Base-by-base conservation (phyloP, 2,888 invertebrate genomes). In the Chrysodeixis includens region DNA sequence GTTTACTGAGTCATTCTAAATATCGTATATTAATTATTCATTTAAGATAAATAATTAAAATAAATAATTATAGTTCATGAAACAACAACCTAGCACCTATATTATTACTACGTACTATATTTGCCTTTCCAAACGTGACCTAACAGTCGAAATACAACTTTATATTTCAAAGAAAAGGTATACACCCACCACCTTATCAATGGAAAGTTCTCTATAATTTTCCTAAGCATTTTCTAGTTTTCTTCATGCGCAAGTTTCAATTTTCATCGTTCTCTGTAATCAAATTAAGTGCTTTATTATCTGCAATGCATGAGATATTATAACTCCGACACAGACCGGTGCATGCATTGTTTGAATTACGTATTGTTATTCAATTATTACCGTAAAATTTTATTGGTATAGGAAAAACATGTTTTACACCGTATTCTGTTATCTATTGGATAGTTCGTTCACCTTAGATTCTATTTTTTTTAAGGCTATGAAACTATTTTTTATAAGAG, bases 151-250 rank as follows among this genome's bases (percentile, higher is more conserved):
- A 49, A 49, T 8, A 20, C 20, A 49, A 20, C 18, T 20, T 20
- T 20, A 12, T 49, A 49, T 49, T 18, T 49, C 12, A 18, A 18
- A 14, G 9, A 9, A n/a, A 5, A n/a, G 16, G 16, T 44, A 44
- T n/a, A n/a, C n/a, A n/a, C 6, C 5, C 46, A 30, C 16, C 44
- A 9, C 44, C 7, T 30, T 46, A 40, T 53, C 9, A 58, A 52
- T 46, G n/a, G 30, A 52, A 51, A 58, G 30, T 62, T 56, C 56
- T 52, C 64, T 58, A 52, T 52, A 60, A 72, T 62, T 62, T 61
- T 30, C 55, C 32, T 56, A 32, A n/a, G 16, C n/a, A 56, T 60
- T 74, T 46, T 30, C 52, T 58, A 49, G 61, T 56, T 58, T 40
- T 69, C 62, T 68, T 57, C 30, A 59, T 59, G 40, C 1, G 53